Evolutionary conservation across 2,113 vertebrate genomes (phyloP), one percentile per base, ranked within the genome.

Genomic region (Cairina moschata): DNA sequence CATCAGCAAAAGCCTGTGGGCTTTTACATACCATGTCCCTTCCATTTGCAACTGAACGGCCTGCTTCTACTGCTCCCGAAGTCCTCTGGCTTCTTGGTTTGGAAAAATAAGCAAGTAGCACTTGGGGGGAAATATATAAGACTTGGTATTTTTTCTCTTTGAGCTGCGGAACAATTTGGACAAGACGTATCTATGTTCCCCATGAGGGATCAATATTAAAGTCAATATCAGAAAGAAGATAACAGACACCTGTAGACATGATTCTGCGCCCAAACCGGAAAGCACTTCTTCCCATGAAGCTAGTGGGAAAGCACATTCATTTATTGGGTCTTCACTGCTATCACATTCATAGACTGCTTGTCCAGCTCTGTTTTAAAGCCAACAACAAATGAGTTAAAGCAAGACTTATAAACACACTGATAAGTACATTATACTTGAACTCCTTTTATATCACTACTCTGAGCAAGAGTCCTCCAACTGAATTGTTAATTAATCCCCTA

Each of bases 1-100:
- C 29, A 22, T 32, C 38, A 79, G 23, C 13, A 73, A 76, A 80
- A 80, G 2, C 16, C 44, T 56, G 17, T 6, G 4, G 32, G 5
- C 5, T 85, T 80, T 63, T 32, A 23, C 0, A 4, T 2, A n/a
- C 7, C 11, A 14, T 0, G 0, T 50, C 17, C 29, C 31, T 68
- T 82, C 31, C 34, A 26, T 11, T 32, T 76, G 42, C 20, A 79
- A 46, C 22, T n/a, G 13, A 82, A 31, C 17, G 52, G 8, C 5
- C 13, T 58, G 11, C 0, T 0, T 13, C 55, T 20, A 56, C 14
- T 68, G 58, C 58, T 83, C 28, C 15, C 15, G 28, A 84, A 59
- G 32, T 13, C 9, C 58, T 88, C 60, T 32, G 14, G 1, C 31
- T 73, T 56, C 20, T 46, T 68, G 9, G 32, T 90, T 72, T 15